Evolutionary conservation across 1,140 invertebrate genomes (phyloP).

Genomic region (Mercenaria mercenaria): DNA sequence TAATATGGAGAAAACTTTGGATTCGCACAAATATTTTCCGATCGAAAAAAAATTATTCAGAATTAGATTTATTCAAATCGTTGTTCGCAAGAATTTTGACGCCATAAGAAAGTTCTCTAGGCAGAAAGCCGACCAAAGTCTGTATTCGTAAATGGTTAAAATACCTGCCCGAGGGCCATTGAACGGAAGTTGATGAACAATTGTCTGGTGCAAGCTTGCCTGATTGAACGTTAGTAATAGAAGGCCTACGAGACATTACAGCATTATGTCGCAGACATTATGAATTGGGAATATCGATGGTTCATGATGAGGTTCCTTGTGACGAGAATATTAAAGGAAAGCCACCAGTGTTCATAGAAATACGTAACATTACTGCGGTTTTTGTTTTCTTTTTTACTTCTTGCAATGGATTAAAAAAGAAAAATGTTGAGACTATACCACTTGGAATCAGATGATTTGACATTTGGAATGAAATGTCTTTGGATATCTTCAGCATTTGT

Average conservation of each 20-base stretch:
- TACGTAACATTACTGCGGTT: no score
- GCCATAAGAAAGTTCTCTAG: neutral
- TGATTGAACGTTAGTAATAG: no score
- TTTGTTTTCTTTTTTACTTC: no score
- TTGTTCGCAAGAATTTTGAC: neutral
- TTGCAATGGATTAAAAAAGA: no score
- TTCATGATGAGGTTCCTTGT: neutral
- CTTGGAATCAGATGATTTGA: no score
- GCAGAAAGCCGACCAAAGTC: neutral
- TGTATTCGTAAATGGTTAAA: neutral
- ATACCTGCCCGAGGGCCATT: neutral
- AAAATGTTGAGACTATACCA: no score
- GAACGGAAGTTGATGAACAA: neutral
- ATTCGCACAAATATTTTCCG: neutral
- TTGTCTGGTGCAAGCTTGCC: neutral
- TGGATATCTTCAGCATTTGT: no score
- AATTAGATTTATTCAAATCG: slow-evolving; percentile 6
- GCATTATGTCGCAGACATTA: neutral
- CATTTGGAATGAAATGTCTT: no score
- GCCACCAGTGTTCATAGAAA: no score
- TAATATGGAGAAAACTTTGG: neutral
- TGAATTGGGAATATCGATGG: neutral
- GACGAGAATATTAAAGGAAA: neutral
- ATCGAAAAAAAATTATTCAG: neutral
- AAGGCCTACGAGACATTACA: neutral